Conservation (phyloP, 1,140 invertebrate genomes). For the Potamilus streckersoni region DNA sequence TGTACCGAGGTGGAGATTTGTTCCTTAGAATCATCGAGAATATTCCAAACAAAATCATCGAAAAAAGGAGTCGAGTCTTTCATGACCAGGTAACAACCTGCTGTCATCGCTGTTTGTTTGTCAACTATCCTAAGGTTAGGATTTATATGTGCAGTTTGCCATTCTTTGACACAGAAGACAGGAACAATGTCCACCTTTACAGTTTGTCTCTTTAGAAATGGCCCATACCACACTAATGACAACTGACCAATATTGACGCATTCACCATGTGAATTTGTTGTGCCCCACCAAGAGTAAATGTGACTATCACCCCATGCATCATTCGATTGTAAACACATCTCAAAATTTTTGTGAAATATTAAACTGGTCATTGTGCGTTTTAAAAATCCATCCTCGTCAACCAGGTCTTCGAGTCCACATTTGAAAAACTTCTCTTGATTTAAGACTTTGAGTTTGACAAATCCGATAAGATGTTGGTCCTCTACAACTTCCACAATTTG, state of each 20-base stretch:
- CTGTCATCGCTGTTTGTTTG: background rate
- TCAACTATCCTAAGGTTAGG: background rate
- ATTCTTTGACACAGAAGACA: background rate
- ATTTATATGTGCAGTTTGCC: background rate
- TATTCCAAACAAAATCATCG: background rate
- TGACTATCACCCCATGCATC: background rate
- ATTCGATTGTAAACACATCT: background rate
- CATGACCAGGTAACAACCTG: constrained; percentile 12
- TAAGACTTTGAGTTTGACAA: background rate
- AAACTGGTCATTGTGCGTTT: background rate
- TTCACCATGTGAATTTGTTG: constrained; percentile 6
- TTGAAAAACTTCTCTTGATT: background rate
- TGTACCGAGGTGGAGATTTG: too few species aligned
- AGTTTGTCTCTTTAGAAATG: background rate
- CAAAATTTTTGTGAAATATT: constrained; percentile 1
- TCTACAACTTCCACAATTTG: background rate
- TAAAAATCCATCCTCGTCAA: constrained; percentile 2
- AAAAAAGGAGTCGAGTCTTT: constrained; percentile 4
- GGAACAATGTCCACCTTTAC: constrained; percentile 3
- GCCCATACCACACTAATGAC: constrained; percentile 1
- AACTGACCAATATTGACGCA: constrained; percentile 7
- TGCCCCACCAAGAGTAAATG: background rate
- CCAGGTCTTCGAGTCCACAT: background rate
- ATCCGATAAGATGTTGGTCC: background rate
- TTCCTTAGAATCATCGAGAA: background rate